Evolutionary conservation across 2,888 invertebrate species (phyloP), one percentile per base, ranked within the genome.

Genomic region (Lathronympha strigana): DNA sequence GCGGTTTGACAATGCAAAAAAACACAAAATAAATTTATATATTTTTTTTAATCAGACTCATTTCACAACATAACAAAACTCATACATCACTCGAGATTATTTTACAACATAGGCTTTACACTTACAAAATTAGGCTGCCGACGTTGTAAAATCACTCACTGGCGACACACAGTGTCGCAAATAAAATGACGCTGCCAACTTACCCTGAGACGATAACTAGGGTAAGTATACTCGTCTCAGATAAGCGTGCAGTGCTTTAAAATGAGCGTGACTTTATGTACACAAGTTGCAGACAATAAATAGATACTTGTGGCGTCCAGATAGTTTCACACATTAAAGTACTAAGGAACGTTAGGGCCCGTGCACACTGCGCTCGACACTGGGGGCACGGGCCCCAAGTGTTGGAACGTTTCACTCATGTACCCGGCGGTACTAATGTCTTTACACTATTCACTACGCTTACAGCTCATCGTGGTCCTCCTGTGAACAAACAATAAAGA

Each of bases 381-480:
- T 19, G 25, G 13, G 17, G 43, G 43, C 28, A 31, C 19, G 53
- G 17, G 53, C 15, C 61, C 61, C 33, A 53, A 45, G 43, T 23
- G 33, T 31, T 64, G 64, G 64, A 64, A 64, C 45, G 51, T 60
- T 51, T 53, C 49, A 73, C 80, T 75, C 77, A 70, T 73, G 74
- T 81, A 84, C 82, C 81, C 78, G 70, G 47, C 72, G 82, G 83
- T 83, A 86, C 78, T 67, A 68, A 76, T 83, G 88, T 89, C 88
- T 84, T 78, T 84, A 75, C 80, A 76, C 81, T 77, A 75, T 74
- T 47, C 71, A 75, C 69, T 75, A 76, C 71, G 72, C 74, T 86
- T 90, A 91, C 86, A 91, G 78, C 82, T 91, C 91, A 72, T 91
- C 91, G 81, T 91, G 91, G 53, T 91, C 91, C 78, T 91, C 91